Conservation (phyloP, 2,113 vertebrate species). For the Vicugna pacos region DNA sequence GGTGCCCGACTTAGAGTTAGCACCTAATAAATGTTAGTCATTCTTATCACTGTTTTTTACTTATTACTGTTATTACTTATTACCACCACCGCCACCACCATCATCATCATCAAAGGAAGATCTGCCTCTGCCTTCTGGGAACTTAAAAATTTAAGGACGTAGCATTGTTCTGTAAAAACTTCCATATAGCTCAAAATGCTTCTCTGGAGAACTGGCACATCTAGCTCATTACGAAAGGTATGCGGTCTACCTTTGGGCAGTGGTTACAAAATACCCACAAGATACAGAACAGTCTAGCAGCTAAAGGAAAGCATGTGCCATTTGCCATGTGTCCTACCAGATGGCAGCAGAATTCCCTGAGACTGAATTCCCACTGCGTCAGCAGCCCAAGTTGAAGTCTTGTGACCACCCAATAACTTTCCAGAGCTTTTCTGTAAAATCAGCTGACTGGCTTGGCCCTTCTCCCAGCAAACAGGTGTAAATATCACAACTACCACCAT, state of each 20-base stretch:
- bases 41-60: neutral
- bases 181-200: conserved; percentile 39
- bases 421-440: conserved; percentile 65
- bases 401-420: conserved; percentile 70
- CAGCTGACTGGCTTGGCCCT: conserved; percentile 76
- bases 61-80: neutral
- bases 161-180: conserved; percentile 9
- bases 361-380: conserved; percentile 61
- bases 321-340: conserved; percentile 28
- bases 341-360: conserved; percentile 50
- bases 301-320: conserved; percentile 31
- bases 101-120: neutral
- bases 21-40: conserved; percentile 23
- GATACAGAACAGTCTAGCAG: neutral
- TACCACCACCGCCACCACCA: neutral
- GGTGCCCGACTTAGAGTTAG: neutral
- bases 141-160: conserved; percentile 38
- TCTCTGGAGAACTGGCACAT: neutral
- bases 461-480: conserved; percentile 73
- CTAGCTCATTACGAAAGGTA: neutral
- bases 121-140: conserved; percentile 23
- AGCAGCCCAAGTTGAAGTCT: conserved; percentile 55
- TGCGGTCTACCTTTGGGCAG: conserved; percentile 2
- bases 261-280: neutral
- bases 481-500: conserved; percentile 58